Percentiles rank a stretch among this genome's conserved stretches.
Evolutionary conservation across 1,140 invertebrate genomes (phyloP).

Genomic region (Lithobius niger): DNA sequence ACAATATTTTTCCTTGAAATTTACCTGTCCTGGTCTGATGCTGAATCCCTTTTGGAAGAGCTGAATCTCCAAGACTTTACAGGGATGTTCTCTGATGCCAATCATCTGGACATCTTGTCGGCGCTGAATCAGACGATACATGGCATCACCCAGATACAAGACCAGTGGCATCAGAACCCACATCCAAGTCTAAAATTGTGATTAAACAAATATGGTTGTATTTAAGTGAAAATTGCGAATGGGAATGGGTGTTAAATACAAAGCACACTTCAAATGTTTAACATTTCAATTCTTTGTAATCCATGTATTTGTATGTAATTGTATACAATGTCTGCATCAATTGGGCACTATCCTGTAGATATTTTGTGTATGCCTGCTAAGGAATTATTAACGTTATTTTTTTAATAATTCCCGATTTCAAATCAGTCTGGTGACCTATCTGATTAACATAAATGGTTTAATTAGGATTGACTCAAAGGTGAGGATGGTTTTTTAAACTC

Average conservation of each 20-base stretch:
- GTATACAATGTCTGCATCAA: no score
- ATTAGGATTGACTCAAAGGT: no score
- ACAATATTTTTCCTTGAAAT: background rate
- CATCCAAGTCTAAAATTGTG: conserved; percentile 8
- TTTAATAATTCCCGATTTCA: no score
- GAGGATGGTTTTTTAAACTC: no score
- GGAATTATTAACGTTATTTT: no score
- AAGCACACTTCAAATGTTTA: no score
- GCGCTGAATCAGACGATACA: background rate
- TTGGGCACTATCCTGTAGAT: no score
- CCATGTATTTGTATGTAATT: no score
- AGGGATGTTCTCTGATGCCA: background rate
- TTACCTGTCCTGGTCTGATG: conserved; percentile 8
- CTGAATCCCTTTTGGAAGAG: background rate
- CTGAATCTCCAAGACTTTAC: conserved; percentile 9
- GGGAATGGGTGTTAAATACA: background rate
- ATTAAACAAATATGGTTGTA: conserved; percentile 4
- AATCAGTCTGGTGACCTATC: no score
- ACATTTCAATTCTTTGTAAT: no score
- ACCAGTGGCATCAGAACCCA: conserved; percentile 1
- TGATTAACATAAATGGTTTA: no score
- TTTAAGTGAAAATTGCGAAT: conserved; percentile 1
- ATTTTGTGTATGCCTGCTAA: no score
- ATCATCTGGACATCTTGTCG: conserved; percentile 2
- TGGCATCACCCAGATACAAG: conserved; percentile 1